Percentiles rank a stretch among this genome's conserved stretches.
Evolutionary conservation across 2,113 vertebrate species (phyloP).

Genomic region (Ginglymostoma cirratum): DNA sequence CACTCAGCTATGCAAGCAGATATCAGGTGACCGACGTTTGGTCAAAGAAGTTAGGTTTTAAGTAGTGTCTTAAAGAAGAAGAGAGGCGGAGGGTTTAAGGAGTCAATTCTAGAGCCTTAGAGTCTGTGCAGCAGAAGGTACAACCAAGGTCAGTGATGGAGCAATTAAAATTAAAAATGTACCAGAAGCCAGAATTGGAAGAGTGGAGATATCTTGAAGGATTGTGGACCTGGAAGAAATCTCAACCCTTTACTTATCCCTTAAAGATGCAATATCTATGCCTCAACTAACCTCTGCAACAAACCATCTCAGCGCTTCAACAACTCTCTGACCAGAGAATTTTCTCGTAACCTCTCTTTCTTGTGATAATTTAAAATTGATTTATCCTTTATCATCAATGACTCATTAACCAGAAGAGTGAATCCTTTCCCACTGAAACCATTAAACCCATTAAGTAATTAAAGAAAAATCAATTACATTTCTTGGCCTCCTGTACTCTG

Average conservation of each 20-base stretch:
- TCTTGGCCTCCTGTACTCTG: neutral
- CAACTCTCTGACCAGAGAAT: neutral
- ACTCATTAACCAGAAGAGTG: neutral
- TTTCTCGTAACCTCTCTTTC: neutral
- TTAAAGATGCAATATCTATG: neutral
- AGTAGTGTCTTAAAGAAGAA: too few species aligned
- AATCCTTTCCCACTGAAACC: neutral
- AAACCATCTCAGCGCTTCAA: neutral
- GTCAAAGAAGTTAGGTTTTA: too few species aligned
- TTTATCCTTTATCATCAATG: neutral
- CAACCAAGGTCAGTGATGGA: too few species aligned
- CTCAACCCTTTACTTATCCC: neutral
- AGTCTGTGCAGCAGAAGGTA: too few species aligned
- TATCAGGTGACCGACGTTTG: too few species aligned
- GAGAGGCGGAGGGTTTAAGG: too few species aligned
- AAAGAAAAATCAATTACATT: neutral
- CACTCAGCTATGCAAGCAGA: too few species aligned
- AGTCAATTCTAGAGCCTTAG: too few species aligned
- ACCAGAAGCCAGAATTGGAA: too few species aligned
- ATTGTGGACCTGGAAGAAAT: too few species aligned
- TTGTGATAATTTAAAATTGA: neutral
- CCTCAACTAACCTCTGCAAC: neutral
- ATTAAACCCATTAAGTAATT: neutral
- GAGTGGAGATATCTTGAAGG: too few species aligned
- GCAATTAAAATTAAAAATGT: too few species aligned